Evolutionary conservation across 2,113 vertebrate species (phyloP).

Genomic region (Calcarius ornatus): DNA sequence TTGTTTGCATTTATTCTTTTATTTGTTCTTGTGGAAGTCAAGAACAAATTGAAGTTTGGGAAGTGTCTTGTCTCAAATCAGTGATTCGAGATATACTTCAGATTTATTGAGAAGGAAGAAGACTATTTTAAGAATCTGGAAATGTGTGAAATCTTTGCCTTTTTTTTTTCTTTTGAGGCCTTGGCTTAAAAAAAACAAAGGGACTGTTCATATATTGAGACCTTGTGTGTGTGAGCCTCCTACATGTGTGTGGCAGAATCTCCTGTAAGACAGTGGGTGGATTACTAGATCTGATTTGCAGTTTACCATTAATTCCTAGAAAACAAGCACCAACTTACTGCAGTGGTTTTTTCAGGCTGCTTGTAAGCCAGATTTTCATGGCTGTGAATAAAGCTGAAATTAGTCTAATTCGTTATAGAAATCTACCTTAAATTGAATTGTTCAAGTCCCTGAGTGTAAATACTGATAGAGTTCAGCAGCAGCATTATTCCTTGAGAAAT

Average conservation of each 20-base stretch:
- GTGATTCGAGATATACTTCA: accelerated
- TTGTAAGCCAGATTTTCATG: background rate
- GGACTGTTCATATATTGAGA: background rate
- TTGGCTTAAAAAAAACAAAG: background rate
- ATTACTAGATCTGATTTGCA: background rate
- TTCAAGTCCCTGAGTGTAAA: background rate
- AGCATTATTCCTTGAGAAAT: background rate
- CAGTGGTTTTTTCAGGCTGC: background rate
- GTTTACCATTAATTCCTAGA: background rate
- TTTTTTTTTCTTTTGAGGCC: background rate
- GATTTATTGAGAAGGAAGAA: background rate
- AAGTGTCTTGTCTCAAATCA: background rate
- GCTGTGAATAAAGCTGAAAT: background rate
- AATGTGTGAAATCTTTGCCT: background rate
- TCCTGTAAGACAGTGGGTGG: background rate
- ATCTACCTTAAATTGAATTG: background rate
- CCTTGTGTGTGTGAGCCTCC: background rate
- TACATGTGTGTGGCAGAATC: background rate
- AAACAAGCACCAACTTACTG: background rate
- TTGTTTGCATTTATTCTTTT: background rate
- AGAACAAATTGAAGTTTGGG: background rate
- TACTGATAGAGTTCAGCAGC: background rate
- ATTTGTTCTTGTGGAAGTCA: background rate
- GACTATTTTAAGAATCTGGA: background rate
- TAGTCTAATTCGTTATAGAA: background rate